A percentile compares a stretch with the other conserved stretches of the same genome.
Evolutionary conservation across 2,888 invertebrate genomes (phyloP).

Genomic region (Flabesymbios commensalis): DNA sequence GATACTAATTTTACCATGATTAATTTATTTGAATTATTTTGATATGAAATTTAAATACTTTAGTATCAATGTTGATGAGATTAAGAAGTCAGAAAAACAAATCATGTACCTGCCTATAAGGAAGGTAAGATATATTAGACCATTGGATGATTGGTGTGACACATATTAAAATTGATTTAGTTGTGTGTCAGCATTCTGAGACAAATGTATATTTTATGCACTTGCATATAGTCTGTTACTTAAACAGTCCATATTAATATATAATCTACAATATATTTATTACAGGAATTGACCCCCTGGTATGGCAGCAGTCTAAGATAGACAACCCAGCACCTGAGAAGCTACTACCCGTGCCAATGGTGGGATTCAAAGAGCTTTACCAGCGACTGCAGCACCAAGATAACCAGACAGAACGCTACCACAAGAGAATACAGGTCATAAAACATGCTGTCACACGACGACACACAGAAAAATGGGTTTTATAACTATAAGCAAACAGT

Average conservation of each 20-base stretch:
- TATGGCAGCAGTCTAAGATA: conserved; percentile 94
- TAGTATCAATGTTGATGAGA: not conserved
- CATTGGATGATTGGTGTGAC: no score
- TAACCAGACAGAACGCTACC: conserved; percentile 74
- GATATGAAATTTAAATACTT: not conserved
- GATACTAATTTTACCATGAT: no score
- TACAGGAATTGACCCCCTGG: conserved; percentile 81
- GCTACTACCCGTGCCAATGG: conserved; percentile 90
- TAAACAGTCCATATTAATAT: not conserved
- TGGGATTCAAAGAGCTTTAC: conserved; percentile 77
- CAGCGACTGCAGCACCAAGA: conserved; percentile 80
- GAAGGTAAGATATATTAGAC: not conserved
- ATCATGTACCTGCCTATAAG: not conserved
- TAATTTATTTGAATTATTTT: not conserved
- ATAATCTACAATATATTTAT: not conserved
- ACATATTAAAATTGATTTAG: not conserved
- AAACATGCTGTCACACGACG: no score
- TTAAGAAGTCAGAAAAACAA: no score
- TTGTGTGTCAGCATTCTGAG: not conserved
- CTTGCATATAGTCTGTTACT: not conserved
- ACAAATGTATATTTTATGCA: not conserved
- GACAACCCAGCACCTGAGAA: conserved; percentile 92
- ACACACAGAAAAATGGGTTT: no score
- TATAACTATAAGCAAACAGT: no score
- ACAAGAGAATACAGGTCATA: conserved; percentile 73